Percentiles rank a stretch among this genome's conserved stretches.
Conservation (phyloP, 2,888 invertebrate species). For the Ornithoptera priamus region DNA sequence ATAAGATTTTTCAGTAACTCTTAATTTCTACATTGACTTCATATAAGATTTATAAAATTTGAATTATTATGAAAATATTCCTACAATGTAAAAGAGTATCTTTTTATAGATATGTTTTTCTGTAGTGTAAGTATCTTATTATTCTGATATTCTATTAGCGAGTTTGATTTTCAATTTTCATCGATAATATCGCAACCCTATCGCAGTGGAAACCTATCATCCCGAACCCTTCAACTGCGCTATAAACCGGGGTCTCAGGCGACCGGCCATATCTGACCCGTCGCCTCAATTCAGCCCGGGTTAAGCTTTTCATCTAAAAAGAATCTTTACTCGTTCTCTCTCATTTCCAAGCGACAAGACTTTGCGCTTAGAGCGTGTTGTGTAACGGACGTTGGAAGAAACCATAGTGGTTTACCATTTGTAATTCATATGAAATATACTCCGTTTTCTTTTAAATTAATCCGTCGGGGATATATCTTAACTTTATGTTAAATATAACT, state of each 20-base stretch:
- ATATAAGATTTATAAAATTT: too few relatives aligned
- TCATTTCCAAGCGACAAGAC: conserved; percentile 37
- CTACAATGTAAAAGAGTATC: too few relatives aligned
- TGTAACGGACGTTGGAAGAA: conserved; percentile 23
- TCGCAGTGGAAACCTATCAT: conserved; percentile 46
- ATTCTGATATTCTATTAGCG: too few relatives aligned
- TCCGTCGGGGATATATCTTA: too few relatives aligned
- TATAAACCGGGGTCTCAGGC: conserved; percentile 50
- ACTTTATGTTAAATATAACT: too few relatives aligned
- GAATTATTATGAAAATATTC: too few relatives aligned
- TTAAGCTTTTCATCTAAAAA: conserved; percentile 62
- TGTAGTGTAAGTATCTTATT: too few relatives aligned
- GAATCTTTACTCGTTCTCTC: conserved; percentile 46
- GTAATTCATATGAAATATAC: conserved; percentile 4
- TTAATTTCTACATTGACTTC: too few relatives aligned
- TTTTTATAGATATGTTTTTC: too few relatives aligned
- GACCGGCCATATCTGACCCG: conserved; percentile 50
- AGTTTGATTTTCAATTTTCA: conserved; percentile 3
- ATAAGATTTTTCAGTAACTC: too few relatives aligned
- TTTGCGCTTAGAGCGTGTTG: conserved; percentile 35
- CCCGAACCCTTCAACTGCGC: conserved; percentile 49
- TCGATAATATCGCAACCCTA: conserved; percentile 33
- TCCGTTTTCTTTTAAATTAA: conserved; percentile 3
- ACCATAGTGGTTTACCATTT: conserved; percentile 4
- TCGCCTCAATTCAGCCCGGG: conserved; percentile 48